Conservation (phyloP, 1,140 invertebrate species). For the Anoplophora glabripennis region DNA sequence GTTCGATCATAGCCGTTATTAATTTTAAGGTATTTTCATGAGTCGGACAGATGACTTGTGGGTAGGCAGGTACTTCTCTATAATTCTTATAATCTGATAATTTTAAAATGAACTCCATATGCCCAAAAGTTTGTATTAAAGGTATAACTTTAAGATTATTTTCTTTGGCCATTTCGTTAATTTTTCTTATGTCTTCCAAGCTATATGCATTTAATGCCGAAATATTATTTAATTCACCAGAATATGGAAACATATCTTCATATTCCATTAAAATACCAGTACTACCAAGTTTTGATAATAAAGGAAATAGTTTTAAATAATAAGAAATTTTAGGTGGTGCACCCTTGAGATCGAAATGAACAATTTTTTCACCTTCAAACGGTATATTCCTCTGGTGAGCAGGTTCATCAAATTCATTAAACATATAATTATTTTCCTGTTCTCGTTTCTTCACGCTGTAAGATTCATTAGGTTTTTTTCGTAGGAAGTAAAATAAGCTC, state of each 20-base stretch:
- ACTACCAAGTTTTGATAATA: conserved; percentile 73
- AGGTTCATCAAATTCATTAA: too few relatives aligned
- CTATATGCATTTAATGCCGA: conserved; percentile 77
- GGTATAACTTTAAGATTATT: conserved; percentile 81
- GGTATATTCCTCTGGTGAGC: neutral
- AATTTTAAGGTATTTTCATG: conserved; percentile 28
- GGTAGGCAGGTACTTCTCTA: conserved; percentile 72
- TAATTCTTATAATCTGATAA: conserved; percentile 71
- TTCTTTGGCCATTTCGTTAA: conserved; percentile 62
- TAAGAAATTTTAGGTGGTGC: conserved; percentile 75
- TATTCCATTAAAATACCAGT: conserved; percentile 84
- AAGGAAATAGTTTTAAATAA: conserved; percentile 69
- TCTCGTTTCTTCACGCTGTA: too few relatives aligned
- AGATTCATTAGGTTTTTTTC: too few relatives aligned
- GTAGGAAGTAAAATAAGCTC: too few relatives aligned
- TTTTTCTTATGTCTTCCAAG: conserved; percentile 61
- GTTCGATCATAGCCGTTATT: conserved; percentile 32
- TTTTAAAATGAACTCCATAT: conserved; percentile 89
- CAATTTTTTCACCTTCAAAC: conserved; percentile 45
- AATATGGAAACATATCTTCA: conserved; percentile 97
- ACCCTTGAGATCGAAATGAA: conserved; percentile 90
- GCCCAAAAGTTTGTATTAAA: conserved; percentile 93
- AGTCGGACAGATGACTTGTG: conserved; percentile 69
- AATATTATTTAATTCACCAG: conserved; percentile 62
- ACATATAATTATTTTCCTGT: too few relatives aligned